Evolutionary conservation across 2,888 invertebrate genomes (phyloP).

Genomic region (Dynastes grantii): DNA sequence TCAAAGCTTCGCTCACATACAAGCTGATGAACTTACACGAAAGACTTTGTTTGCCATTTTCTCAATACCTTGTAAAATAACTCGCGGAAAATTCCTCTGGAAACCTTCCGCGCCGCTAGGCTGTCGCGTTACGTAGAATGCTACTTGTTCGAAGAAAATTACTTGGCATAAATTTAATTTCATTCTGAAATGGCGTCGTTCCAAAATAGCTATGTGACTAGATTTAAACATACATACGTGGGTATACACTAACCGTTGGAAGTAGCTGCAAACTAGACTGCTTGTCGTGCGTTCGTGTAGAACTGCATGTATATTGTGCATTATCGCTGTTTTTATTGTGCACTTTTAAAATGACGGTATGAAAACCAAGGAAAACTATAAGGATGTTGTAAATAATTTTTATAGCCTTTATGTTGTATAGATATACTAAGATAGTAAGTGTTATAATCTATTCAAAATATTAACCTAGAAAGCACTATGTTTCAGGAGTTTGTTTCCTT

Average conservation of each 20-base stretch:
- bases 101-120: conserved; percentile 24
- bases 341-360: too few species aligned
- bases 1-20: conserved; percentile 5
- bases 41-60: conserved; percentile 19
- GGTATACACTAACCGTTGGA: conserved; percentile 3
- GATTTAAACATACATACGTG: conserved; percentile 12
- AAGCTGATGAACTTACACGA: conserved; percentile 27
- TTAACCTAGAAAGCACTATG: too few species aligned
- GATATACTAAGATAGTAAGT: too few species aligned
- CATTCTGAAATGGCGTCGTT: conserved; percentile 46
- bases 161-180: conserved; percentile 51
- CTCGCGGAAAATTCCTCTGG: conserved; percentile 41
- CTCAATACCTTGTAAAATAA: conserved; percentile 34
- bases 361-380: too few species aligned
- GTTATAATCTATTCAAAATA: too few species aligned
- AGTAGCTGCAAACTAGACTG: conserved; percentile 1
- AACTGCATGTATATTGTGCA: too few species aligned
- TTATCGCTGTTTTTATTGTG: too few species aligned
- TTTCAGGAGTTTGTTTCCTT: too few species aligned
- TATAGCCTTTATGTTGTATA: too few species aligned
- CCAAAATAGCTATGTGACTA: conserved; percentile 22
- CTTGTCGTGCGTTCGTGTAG: too few species aligned
- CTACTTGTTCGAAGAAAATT: conserved; percentile 50
- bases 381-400: too few species aligned
- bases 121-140: conserved; percentile 46